Conservation (phyloP, 2,888 invertebrate species). For the Tetranychus piercei region DNA sequence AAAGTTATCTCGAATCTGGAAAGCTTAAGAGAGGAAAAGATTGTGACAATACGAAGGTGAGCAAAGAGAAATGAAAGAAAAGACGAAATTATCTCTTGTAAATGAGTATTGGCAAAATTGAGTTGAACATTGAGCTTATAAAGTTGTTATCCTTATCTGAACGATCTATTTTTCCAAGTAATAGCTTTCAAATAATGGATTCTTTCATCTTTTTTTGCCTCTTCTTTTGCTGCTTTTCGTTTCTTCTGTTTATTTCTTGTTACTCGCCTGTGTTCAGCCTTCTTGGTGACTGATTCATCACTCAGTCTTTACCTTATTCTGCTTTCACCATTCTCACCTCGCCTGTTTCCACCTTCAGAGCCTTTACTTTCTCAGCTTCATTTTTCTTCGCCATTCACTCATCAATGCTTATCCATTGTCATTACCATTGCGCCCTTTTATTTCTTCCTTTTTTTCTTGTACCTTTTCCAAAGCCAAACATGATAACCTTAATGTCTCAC, state of each 20-base stretch:
- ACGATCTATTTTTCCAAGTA: slow-evolving; percentile 1
- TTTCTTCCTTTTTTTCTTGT: not conserved
- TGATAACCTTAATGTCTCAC: not conserved
- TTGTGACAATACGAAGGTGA: no score
- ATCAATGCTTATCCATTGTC: no score
- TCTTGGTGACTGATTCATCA: not conserved
- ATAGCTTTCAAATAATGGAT: not conserved
- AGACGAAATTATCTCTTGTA: no score
- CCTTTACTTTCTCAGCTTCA: no score
- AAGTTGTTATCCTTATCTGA: not conserved
- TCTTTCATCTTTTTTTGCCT: not conserved
- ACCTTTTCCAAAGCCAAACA: not conserved
- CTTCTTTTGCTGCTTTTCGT: not conserved
- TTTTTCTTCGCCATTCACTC: no score
- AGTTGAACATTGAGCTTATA: not conserved
- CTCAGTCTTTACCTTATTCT: no score
- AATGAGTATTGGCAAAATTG: not conserved
- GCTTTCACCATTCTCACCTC: no score
- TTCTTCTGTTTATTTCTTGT: not conserved
- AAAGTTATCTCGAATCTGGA: no score
- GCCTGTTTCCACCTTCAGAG: no score
- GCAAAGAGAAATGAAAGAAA: no score
- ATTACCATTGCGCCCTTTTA: not conserved
- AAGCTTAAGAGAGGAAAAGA: no score
- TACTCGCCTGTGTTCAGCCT: not conserved